These are phyloP conservation scores for Emydura subglobosa DNA, from an alignment of 2,113 vertebrate genomes.

Conservation along the genomic window DNA sequence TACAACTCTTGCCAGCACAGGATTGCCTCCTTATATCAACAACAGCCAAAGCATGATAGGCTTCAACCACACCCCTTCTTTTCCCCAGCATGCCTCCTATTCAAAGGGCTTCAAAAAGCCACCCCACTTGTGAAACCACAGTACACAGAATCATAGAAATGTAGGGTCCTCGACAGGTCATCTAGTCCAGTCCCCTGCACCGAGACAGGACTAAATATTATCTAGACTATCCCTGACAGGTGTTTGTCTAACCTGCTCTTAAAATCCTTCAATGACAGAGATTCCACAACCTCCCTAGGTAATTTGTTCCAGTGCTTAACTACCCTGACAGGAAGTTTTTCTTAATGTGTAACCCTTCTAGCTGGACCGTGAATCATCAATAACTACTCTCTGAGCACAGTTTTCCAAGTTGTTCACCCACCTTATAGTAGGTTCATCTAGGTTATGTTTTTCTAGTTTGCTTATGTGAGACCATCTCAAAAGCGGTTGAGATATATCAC, in stretches of 20 bases:
- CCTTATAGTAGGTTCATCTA: neutral
- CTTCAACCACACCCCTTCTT: neutral
- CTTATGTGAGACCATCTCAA: neutral
- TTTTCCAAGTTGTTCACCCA: neutral
- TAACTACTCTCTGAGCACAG: neutral
- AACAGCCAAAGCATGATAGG: rapidly evolving
- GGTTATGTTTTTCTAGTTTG: neutral
- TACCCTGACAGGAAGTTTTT: neutral
- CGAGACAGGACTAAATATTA: neutral
- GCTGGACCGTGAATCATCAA: neutral
- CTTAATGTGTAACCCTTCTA: neutral
- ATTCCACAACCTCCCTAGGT: neutral
- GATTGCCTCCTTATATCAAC: too few species aligned
- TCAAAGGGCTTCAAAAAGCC: neutral
- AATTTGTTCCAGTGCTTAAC: neutral
- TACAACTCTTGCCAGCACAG: too few species aligned
- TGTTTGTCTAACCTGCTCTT: neutral
- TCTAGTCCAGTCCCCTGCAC: neutral
- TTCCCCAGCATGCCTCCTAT: rapidly evolving
- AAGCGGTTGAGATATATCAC: neutral
- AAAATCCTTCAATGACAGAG: neutral
- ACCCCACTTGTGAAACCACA: neutral
- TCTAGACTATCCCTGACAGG: neutral
- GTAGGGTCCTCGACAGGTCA: neutral
- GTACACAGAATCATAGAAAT: neutral